These are phyloP conservation scores for Etheostoma cragini DNA, from an alignment of 2,113 vertebrate species.

Conservation along the genomic window DNA sequence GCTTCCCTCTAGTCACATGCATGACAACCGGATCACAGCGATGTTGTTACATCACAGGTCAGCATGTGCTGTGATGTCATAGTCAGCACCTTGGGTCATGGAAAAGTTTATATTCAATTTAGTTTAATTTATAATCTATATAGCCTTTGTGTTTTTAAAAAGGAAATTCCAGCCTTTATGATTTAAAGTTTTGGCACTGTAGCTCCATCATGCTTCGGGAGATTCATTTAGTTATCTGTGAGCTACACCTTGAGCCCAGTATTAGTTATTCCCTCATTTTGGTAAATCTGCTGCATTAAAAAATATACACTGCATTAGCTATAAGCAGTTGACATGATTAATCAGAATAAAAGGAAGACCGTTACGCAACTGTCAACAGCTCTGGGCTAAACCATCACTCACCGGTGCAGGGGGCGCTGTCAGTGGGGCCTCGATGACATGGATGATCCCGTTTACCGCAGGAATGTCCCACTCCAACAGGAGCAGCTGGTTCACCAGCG, in stretches of 20 bases:
- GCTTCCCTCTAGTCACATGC: too few relatives aligned
- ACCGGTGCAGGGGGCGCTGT: constrained; percentile 78
- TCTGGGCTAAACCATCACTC: constrained; percentile 59
- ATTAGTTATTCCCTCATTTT: neutral
- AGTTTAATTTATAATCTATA: too few relatives aligned
- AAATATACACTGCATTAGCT: neutral
- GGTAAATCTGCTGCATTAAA: neutral
- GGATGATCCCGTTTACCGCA: constrained; percentile 93
- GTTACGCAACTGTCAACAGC: neutral
- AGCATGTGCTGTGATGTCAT: too few relatives aligned
- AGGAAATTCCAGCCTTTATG: neutral
- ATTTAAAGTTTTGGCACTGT: neutral
- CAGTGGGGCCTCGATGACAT: constrained; percentile 88
- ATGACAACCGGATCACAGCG: too few relatives aligned
- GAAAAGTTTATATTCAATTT: too few relatives aligned
- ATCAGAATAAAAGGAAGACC: neutral
- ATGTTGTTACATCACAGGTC: too few relatives aligned
- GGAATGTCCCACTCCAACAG: constrained; percentile 92
- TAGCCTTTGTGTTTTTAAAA: too few relatives aligned
- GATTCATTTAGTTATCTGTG: neutral
- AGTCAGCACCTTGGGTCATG: too few relatives aligned
- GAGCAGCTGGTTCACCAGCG: constrained; percentile 84
- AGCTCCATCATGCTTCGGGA: neutral
- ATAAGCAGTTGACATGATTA: neutral
- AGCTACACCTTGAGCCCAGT: neutral